These are phyloP conservation scores for Antigone vipio DNA, from an alignment of 2,113 vertebrate genomes.

Conservation along the genomic window DNA sequence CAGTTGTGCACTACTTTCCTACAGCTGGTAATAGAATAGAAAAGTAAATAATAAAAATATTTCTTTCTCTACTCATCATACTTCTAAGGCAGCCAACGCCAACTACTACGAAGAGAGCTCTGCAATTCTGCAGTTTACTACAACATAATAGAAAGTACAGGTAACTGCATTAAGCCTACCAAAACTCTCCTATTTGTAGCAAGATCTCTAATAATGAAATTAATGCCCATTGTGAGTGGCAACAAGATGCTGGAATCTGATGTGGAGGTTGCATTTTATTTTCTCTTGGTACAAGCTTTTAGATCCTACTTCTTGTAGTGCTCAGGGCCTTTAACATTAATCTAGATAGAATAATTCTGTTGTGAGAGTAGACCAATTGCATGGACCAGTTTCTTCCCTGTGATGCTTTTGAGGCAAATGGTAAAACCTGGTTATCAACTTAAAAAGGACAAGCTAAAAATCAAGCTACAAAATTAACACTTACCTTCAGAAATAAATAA, in stretches of 20 bases:
- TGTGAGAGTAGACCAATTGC: neutral
- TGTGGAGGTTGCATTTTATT: fast-evolving
- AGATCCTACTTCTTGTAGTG: neutral
- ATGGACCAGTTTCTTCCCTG: neutral
- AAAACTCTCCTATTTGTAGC: neutral
- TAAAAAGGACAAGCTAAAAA: neutral
- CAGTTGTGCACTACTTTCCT: neutral
- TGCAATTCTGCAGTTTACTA: neutral
- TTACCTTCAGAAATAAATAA: neutral
- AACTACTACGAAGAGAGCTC: neutral
- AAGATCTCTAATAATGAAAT: neutral
- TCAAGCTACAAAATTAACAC: neutral
- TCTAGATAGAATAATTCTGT: neutral
- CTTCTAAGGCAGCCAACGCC: neutral
- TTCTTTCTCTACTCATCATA: neutral
- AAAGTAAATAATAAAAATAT: neutral
- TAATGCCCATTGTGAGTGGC: neutral
- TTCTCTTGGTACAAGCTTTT: neutral
- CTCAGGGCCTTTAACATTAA: neutral
- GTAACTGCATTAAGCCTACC: neutral
- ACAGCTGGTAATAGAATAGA: neutral
- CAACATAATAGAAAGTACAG: neutral
- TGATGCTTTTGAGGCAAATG: neutral
- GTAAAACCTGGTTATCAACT: neutral
- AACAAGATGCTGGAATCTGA: neutral